Evolutionary conservation across 1,140 invertebrate species (phyloP), one percentile per base, ranked within the genome.

Genomic region (Augochlora pura): DNA sequence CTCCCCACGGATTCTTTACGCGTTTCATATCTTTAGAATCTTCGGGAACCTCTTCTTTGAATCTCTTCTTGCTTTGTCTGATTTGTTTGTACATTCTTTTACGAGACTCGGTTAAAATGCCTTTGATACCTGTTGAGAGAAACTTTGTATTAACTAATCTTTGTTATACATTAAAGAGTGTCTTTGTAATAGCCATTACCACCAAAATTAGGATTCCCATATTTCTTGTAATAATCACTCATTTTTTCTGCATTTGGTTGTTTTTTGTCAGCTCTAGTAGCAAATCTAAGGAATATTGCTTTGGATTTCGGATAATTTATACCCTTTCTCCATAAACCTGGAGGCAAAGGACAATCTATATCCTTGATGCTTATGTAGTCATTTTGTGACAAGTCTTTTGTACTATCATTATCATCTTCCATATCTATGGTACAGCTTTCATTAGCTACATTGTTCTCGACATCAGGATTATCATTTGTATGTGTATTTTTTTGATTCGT

Each of bases 291-390:
- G 74, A 97, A 94, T 72, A 97, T 94, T 74, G 93, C 94, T 90
- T 96, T 95, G 14, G 95, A 94, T 89, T 96, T 95, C 16, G 92
- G 90, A 91, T 93, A 92, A 77, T 94, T 86, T 4, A 94, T 87
- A 14, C 96, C 96, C 90, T 96, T 94, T 79, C 96, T 93, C 97
- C 96, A 97, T 88, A 95, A 94, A 59, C 97, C 96, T 52, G 95
- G 95, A 25, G 96, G 96, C 65, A 95, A 92, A 8, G 94, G 93
- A 81, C 93, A 93, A 42, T 91, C 88, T 39, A 95, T 94, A 74
- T 94, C 93, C 73, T 92, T 92, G 21, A 93, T 84, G 72, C 89
- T 87, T 64, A 94, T 90, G 23, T 77, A 69, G 82, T 93, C 89
- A 79, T 91, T 85, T 21, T 84, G 72, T 52, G 80, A 83, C 65